Base-by-base conservation (phyloP, 37 sponge, comb jelly and placozoan genomes). In the Bolinopsis microptera region DNA sequence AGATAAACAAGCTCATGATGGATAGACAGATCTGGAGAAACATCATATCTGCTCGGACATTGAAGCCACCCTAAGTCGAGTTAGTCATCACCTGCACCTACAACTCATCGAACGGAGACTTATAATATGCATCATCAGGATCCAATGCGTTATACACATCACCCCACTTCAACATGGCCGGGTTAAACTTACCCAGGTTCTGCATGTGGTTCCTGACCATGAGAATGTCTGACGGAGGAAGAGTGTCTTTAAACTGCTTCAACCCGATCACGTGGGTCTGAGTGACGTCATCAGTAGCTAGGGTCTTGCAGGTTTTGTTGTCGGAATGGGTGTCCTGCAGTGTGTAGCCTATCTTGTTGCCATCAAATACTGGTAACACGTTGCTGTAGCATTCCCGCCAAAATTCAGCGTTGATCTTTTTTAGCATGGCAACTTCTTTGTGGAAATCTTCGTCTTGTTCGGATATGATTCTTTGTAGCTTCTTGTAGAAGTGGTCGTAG, bases 141-240 rank as follows among this genome's bases (percentile, higher is more conserved):
- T 48, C 61, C 61, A 48, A 13, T 48, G 13, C 61, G 5, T 48
- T 48, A 13, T 48, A 48, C 61, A 80, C 82, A 80, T 80, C 82
- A 34, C 3, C 38, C 82, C 82, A 80, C 23, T 80, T 31, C 37
- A 80, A 80, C 82, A 80, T 80, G 38, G 82, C 82, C 1, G 82
- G 82, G 82, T 80, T 80, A 8, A 13, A 8, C 37, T 33, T 33
- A 24, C 32, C 32, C 37, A 80, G 38, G 38, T 80, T 80, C 8
- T 33, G 82, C 82, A 80, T 80, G 82, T 80, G 82, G 37, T 80
- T 80, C 82, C 82, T 24, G 8, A 80, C 82, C 82, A 80, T 80
- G 36, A 80, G 30, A 1, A 80, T 35, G 32, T 80, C 82, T 16
- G 82, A 80, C 9, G 82, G 82, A 28, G 82, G 37, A 30, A 80